Evolutionary conservation across 2,888 invertebrate species (phyloP), one percentile per base, ranked within the genome.

Genomic region (Mamestra brassicae): DNA sequence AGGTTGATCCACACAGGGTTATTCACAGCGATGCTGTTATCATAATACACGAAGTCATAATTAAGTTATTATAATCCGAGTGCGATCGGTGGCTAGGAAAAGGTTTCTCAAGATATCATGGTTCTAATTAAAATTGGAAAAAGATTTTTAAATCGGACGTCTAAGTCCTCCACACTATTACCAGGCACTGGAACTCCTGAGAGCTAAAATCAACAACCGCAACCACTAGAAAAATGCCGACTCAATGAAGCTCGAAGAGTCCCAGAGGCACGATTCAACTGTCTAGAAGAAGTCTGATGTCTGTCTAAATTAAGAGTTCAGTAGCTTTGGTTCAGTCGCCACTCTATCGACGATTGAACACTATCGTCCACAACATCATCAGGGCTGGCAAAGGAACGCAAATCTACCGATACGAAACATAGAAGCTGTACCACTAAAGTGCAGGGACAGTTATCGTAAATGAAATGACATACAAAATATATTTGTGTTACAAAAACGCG

Each of bases 1-100:
- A 69, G 57, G 17, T 62, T 76, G 62, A 82, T 76, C 82, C 71
- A 61, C 26, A 70, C 66, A 66, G 45, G 68, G 73, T 76, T 76
- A 74, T 66, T 77, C 81, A 77, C 85, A 52, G 62, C 4, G 58
- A 68, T 69, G 62, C 61, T 62, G 52, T 65, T 73, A 71, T 10
- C 74, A 70, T 61, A 52, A 66, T 26, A 70, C 17, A 42, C 47
- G 3, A 66, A 71, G 50, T 79, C 66, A 77, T 85, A 78, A 79
- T 86, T 78, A 80, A 79, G 76, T 60, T 76, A 69, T 52, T 57
- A 26, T 67, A 63, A 61, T 52, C 36, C 11, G 38, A 34, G 38
- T 54, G 5, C 10, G 42, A 71, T 57, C 36, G 42, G 45, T n/a
- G 26, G 38, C 36, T 60, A 17, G 26, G 8, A 57, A 34, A 26